Percentiles rank a stretch among this genome's conserved stretches.
These are phyloP conservation scores for Melipona beecheii DNA, from an alignment of 2,888 invertebrate species.

Conservation along the genomic window DNA sequence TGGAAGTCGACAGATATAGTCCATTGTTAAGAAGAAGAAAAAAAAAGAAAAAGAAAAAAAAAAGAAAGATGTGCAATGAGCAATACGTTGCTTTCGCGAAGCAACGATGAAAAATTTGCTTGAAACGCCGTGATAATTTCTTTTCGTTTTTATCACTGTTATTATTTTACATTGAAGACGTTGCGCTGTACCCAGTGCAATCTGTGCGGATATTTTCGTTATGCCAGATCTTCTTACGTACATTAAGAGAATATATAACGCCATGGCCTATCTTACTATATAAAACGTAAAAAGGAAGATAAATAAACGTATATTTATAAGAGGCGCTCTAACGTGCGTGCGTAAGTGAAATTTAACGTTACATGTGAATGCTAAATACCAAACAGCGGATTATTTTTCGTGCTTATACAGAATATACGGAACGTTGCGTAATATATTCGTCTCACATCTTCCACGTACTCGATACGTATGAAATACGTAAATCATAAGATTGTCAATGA, in stretches of 20 bases:
- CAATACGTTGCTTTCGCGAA: conserved; percentile 17
- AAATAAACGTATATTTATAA: conserved; percentile 29
- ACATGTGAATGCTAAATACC: conserved; percentile 42
- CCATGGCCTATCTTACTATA: conserved; percentile 80
- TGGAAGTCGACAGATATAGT: conserved; percentile 19
- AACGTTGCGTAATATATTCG: conserved; percentile 29
- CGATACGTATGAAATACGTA: conserved; percentile 18
- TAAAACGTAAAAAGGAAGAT: conserved; percentile 64
- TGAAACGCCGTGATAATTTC: neutral
- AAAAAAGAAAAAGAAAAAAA: no score
- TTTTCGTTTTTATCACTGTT: neutral
- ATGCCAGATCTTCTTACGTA: conserved; percentile 71
- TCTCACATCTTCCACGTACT: conserved; percentile 25
- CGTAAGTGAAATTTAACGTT: conserved; percentile 62
- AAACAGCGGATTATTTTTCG: conserved; percentile 40
- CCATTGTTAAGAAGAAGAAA: conserved; percentile 11
- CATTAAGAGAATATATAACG: conserved; percentile 72
- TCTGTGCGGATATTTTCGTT: conserved; percentile 17
- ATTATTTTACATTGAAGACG: conserved; percentile 8
- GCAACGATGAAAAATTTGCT: neutral
- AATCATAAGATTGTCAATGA: neutral
- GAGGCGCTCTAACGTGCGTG: conserved; percentile 31
- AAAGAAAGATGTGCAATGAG: conserved; percentile 22
- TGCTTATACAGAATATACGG: conserved; percentile 35
- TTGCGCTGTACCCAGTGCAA: conserved; percentile 13